Conservation (phyloP, 2,888 invertebrate species). For the Resseliella maxima region DNA sequence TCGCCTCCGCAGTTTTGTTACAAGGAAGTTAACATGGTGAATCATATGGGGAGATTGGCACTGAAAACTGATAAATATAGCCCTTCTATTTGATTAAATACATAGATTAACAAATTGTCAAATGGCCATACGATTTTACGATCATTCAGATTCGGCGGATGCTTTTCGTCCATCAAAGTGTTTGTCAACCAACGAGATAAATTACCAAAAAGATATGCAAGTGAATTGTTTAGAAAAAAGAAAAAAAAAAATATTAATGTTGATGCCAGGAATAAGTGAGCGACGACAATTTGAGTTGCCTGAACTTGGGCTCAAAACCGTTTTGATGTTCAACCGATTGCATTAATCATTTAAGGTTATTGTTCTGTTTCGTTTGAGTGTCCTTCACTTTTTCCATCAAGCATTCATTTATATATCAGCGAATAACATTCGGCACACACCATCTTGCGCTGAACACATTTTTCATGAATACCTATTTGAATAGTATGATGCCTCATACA, state of each 20-base stretch:
- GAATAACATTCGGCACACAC: background rate
- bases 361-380: constrained; percentile 20
- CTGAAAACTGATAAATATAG: background rate
- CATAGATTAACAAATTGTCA: too few species aligned
- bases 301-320: background rate
- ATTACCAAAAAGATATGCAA: too few species aligned
- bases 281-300: background rate
- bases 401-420: background rate
- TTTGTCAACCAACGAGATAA: too few species aligned
- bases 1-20: background rate
- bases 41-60: background rate
- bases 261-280: too few species aligned
- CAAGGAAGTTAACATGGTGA: background rate
- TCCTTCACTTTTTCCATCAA: constrained; percentile 42
- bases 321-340: constrained; percentile 2
- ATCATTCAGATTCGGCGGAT: too few species aligned
- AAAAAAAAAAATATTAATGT: too few species aligned
- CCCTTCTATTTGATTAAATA: too few species aligned
- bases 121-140: too few species aligned
- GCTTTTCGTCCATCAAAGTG: too few species aligned
- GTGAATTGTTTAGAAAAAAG: too few species aligned
- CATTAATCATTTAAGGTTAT: constrained; percentile 51
- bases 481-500: background rate
- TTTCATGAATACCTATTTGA: background rate
- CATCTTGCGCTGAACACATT: background rate